phyloP scores from a whole-genome alignment of 1,140 invertebrate genomes.

The Lepidurus apus region DNA sequence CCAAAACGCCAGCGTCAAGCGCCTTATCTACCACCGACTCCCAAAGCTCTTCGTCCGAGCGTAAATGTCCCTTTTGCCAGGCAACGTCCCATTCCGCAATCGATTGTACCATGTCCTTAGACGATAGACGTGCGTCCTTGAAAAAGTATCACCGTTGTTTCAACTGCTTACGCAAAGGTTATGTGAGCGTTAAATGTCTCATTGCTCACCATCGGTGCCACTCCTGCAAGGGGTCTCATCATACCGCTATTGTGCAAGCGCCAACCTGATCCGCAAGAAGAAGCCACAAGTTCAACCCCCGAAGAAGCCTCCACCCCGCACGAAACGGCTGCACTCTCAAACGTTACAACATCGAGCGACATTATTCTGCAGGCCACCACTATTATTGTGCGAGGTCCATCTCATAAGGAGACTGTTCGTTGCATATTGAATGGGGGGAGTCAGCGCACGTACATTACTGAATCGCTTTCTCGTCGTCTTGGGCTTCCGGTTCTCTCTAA shows the following conservation, averaged over 20 bases:
- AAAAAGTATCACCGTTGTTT: background rate
- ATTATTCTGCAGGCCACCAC: slow-evolving; percentile 6
- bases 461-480: background rate
- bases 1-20: no score
- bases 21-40: no score
- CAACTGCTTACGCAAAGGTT: background rate
- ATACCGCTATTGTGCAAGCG: background rate
- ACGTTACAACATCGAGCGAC: background rate
- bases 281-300: background rate
- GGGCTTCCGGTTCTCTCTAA: background rate
- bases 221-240: background rate
- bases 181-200: no score
- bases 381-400: background rate
- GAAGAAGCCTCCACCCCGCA: background rate
- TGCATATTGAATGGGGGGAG: slow-evolving; percentile 25
- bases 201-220: no score
- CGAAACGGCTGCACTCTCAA: background rate
- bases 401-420: slow-evolving; percentile 3
- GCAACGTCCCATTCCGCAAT: background rate
- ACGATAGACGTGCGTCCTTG: background rate
- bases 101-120: background rate
- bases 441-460: slow-evolving; percentile 24
- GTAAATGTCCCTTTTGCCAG: background rate
- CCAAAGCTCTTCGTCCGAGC: background rate
- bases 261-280: background rate